Evolutionary conservation across 2,113 vertebrate genomes (phyloP), one percentile per base, ranked within the genome.

Genomic region (Pyrgilauda ruficollis): DNA sequence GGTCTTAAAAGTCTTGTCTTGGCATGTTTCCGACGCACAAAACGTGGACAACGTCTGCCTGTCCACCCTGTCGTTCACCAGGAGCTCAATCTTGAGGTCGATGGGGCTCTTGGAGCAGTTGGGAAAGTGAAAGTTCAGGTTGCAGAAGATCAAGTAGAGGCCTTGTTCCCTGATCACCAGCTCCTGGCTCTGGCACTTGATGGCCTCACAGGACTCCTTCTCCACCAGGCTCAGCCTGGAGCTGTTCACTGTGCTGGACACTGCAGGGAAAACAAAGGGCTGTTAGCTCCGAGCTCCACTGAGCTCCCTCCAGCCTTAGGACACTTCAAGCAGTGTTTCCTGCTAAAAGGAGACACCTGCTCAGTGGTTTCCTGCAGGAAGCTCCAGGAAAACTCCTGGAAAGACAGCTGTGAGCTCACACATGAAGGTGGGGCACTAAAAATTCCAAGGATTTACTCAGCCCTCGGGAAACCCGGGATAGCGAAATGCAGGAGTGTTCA

Each of bases 71-170:
- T 50, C 46, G 9, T 98, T 97, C 87, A 98, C 85, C 11, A 97
- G 96, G 37, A 98, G 41, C 53, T 97, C 95, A 19, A 98, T 56
- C 81, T 96, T 97, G 43, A 98, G 87, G 90, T 98, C 96, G 0
- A 62, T 76, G 27, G 96, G 74, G 27, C 93, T 90, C 49, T 80
- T 87, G 26, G 96, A 95, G 21, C 97, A 98, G 55, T 84, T 79
- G 67, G 79, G 39, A 11, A 98, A 94, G 7, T 50, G 55, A 26
- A 98, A 97, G 43, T 98, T 98, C 56, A 98, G 70, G 27, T 98
- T 96, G 87, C 98, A 98, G 18, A 97, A 96, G 91, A 98, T 97
- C 91, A 98, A 72, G 84, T 98, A 98, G 93, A 92, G 30, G n/a
- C 98, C 98, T 39, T 85, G 64, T 9, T 84, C n/a, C 50, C 13